phyloP scores from a whole-genome alignment of 2,888 invertebrate genomes.

The Ganaspis brasiliensis region DNA sequence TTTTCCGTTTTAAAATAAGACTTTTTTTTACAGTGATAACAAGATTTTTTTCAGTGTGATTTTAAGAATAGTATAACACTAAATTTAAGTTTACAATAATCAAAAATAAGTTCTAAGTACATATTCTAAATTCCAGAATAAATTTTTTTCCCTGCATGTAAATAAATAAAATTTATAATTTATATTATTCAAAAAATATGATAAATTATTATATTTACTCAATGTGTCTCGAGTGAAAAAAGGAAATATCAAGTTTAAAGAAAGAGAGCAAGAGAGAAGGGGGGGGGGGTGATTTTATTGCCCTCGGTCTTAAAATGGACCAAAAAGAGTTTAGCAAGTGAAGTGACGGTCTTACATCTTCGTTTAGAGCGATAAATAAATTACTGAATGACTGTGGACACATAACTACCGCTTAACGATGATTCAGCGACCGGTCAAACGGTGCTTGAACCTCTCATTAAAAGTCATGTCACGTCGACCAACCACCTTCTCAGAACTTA shows the following conservation, averaged over 20 bases:
- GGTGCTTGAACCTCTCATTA: constrained; percentile 70
- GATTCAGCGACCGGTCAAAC: constrained; percentile 75
- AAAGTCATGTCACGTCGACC: constrained; percentile 32
- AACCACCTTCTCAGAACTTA: constrained; percentile 17
- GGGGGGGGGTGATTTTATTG: background rate
- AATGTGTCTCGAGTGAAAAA: background rate
- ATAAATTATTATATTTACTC: too few relatives aligned
- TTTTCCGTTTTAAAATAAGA: too few relatives aligned
- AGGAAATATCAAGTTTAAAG: background rate
- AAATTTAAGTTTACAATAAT: too few relatives aligned
- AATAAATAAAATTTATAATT: too few relatives aligned
- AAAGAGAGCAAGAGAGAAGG: background rate
- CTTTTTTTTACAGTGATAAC: too few relatives aligned
- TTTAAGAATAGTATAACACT: too few relatives aligned
- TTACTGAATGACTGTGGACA: constrained; percentile 60
- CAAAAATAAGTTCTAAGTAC: too few relatives aligned
- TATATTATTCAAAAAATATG: too few relatives aligned
- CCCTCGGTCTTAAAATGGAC: constrained; percentile 15
- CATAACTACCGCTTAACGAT: constrained; percentile 69
- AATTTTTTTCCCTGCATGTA: background rate
- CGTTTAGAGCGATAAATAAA: constrained; percentile 22
- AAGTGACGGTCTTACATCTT: constrained; percentile 13
- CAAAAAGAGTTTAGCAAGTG: background rate
- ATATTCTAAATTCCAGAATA: too few relatives aligned
- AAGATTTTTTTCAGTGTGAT: too few relatives aligned